Evolutionary conservation across 2,797 vertebrate genomes (phyloP), one percentile per base, ranked within the genome.

Genomic region (Loriculus beryllinus): DNA sequence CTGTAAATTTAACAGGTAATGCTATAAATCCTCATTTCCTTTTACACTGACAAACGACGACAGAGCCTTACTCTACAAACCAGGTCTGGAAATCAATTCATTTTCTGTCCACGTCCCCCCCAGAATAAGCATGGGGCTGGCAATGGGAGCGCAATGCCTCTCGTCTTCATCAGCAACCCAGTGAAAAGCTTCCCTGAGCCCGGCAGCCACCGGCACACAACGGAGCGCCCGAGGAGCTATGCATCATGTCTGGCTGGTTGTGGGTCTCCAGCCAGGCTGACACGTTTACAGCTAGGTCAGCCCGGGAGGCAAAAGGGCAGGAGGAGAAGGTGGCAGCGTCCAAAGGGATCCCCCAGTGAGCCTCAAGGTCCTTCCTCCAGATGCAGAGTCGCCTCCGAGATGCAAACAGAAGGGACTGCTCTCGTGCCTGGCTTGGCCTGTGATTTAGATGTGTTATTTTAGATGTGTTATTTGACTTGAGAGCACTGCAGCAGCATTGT

Each of bases 1-100:
- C 15, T 12, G 52, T 75, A 83, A 91, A 86, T 54, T 71, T 82
- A 93, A 57, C 68, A 88, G 81, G 48, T 85, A 92, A 68, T 52
- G 35, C 64, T 57, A 64, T 82, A 93, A 94, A 95, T 90, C 68
- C 75, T 92, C 47, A 78, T 94, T 94, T 90, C 68, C 68, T 89
- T 87, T 74, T 67, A 85, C 52, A 42, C 25, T 69, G 70, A 86
- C n/a, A 47, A 94, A 86, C 59, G 82, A 31, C 5, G 6, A 56
- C 56, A 65, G 37, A 86, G 59, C 37, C 28, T 78, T 82, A 45
- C 39, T 90, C 64, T 83, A 0, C 9, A 33, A 16, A 92, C 65
- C 37, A 81, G 26, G 18, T 33, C 59, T 56, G 70, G 42, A 91
- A 88, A 81, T 40, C 20, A 33, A 70, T 48, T 89, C 4, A 59